Evolutionary conservation across 2,888 invertebrate species (phyloP).

Genomic region (Dryobotodes eremita): DNA sequence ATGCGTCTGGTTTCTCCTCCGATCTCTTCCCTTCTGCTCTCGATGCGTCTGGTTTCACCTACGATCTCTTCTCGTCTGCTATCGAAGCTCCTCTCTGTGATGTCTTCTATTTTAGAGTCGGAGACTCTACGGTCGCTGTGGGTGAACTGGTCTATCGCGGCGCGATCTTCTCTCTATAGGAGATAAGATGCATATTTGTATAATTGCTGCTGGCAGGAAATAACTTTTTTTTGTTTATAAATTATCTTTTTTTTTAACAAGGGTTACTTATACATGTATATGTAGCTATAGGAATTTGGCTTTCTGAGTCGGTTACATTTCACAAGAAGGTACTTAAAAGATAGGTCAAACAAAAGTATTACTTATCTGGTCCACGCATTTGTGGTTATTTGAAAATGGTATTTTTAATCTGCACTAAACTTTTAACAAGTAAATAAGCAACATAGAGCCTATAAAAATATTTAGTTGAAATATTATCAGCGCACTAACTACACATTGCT

Average conservation of each 20-base stretch:
- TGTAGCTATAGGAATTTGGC: neutral
- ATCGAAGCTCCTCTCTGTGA: slow-evolving; percentile 57
- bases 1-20: slow-evolving; percentile 47
- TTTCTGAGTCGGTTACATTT: neutral
- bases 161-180: slow-evolving; percentile 83
- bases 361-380: neutral
- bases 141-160: slow-evolving; percentile 85
- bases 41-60: slow-evolving; percentile 54
- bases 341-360: neutral
- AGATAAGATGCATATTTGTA: slow-evolving; percentile 30
- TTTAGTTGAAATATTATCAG: neutral
- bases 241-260: neutral
- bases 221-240: neutral
- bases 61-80: slow-evolving; percentile 48
- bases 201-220: slow-evolving; percentile 16
- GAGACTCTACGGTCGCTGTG: slow-evolving; percentile 80
- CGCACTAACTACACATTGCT: slow-evolving; percentile 8
- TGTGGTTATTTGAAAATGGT: neutral
- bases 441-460: neutral
- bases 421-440: neutral
- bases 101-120: slow-evolving; percentile 73
- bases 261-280: neutral
- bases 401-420: neutral
- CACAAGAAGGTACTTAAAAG: neutral
- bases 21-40: slow-evolving; percentile 49